Base-by-base conservation (phyloP, 2,888 invertebrate species). In the Tipula vernalis region DNA sequence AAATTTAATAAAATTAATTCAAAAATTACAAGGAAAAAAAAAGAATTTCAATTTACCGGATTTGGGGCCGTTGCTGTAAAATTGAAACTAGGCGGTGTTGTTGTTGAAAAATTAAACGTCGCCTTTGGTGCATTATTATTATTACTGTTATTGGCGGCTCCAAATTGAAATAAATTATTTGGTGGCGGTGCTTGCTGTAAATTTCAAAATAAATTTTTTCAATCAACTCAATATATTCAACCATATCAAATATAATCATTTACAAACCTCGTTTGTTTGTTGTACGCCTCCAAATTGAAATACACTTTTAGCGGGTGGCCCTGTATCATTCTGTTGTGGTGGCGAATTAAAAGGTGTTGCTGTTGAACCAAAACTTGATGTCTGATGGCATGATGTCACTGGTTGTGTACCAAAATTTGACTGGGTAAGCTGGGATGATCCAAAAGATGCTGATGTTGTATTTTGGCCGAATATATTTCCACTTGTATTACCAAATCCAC, bases 261-360 rank as follows among this genome's bases (percentile, higher is more conserved):
- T 71, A 71, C 71, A 3, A 28, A 71, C 71, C 36, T 85, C 36
- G 39, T 85, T 41, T 41, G 84, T 15, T 41, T 85, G 86, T 84
- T 86, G 86, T 13, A 87, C 41, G 5, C 87, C 83, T 2, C 88
- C 88, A 87, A 89, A 89, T 87, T 88, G 88, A 87, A 87, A 87
- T 13, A 88, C 86, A 44, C 87, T 87, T 44, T 87, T 86, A 6
- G 87, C 36, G 85, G 88, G 86, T 47, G 88, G 57, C 41, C 87
- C 41, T 84, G 84, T 8, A 39, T 71, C 71, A 28, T 71, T 71
- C 88, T 36, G 88, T 88, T 85, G 87, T 87, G 87, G 87, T 87
- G 39, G 87, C 86, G 47, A 87, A 84, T 41, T 84, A 84, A 39
- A 39, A 39, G 84, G 39, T 3, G 83, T 39, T 71, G 42, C 36